Evolutionary conservation across 1,140 invertebrate species (phyloP), one percentile per base, ranked within the genome.

Genomic region (Drosophila sp.): DNA sequence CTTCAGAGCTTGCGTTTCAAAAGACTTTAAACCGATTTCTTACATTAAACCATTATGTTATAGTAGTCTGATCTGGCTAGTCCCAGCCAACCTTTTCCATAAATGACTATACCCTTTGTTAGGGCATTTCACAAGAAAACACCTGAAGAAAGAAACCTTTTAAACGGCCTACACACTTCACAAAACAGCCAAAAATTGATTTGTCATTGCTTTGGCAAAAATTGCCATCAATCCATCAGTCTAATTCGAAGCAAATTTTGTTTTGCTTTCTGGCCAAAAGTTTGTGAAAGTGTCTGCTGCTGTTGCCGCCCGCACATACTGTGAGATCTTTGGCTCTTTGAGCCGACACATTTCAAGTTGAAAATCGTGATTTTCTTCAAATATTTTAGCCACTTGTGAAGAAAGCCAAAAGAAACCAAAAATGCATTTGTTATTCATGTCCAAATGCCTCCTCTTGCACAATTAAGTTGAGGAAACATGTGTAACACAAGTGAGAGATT

Each of bases 311-410:
- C 57, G 38, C 63, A 41, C 55, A 47, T 23, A 47, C 6, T 7
- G 17, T 17, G 3, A 27, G 3, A 27, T 7, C 2, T n/a, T 5
- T 44, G 44, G 40, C 23, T 66, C 38, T 50, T 17, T 17, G 6
- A 47, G 29, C 35, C 35, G 71, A 61, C 50, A 68, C 66, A 76
- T 71, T 69, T 80, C 55, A 68, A 86, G 82, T 82, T 82, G 79
- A 70, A 79, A 82, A 76, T 87, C 82, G 82, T 86, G 82, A 79
- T 86, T 83, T 80, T 82, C 79, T 66, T 70, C 69, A 89, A 89
- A 83, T 79, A 79, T 83, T 83, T 86, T 70, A 79, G 79, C 79
- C 80, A 79, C 79, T 86, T 76, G 65, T 61, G 69, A 56, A 75
- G 72, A 76, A 76, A 76, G 73, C 41, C 54, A 17, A 57, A 57